Percentiles rank a stretch among this genome's conserved stretches.
These are phyloP conservation scores for Sylvilagus floridanus DNA, from an alignment of 2,797 vertebrate genomes.

Conservation along the genomic window DNA sequence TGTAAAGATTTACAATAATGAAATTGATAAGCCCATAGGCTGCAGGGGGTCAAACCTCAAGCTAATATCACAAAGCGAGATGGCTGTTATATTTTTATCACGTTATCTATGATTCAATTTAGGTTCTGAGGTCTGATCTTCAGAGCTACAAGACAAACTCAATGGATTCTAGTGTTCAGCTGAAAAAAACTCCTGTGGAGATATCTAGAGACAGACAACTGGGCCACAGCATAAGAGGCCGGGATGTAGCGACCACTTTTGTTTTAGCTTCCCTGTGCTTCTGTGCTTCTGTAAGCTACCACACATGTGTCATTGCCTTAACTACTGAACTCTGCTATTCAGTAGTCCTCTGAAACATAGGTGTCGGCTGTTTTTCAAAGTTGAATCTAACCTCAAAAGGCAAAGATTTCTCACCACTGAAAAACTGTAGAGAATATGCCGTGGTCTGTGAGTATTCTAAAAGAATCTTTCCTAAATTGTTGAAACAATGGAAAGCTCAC, in stretches of 20 bases:
- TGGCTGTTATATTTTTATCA: no score
- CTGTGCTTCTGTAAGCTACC: slow-evolving; percentile 5
- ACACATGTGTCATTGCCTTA: neutral
- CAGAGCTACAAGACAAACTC: neutral
- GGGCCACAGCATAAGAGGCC: neutral
- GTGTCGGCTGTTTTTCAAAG: slow-evolving; percentile 18
- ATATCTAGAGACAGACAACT: neutral
- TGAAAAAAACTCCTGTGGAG: neutral
- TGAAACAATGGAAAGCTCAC: neutral
- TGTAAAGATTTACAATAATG: neutral
- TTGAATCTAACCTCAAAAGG: slow-evolving; percentile 30
- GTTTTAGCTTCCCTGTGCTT: neutral
- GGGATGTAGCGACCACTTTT: neutral
- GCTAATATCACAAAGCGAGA: neutral
- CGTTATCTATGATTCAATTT: neutral
- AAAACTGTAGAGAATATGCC: neutral
- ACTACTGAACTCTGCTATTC: neutral
- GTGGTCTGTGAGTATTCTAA: neutral
- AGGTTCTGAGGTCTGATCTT: neutral
- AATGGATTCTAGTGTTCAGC: neutral
- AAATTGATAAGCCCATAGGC: neutral
- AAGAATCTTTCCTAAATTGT: neutral
- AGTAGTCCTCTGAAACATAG: neutral
- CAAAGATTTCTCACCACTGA: slow-evolving; percentile 7
- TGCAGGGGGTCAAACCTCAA: neutral